Percentiles rank a stretch among this genome's conserved stretches.
Conservation (phyloP, 1,140 invertebrate species). For the Subanguina moxae region DNA sequence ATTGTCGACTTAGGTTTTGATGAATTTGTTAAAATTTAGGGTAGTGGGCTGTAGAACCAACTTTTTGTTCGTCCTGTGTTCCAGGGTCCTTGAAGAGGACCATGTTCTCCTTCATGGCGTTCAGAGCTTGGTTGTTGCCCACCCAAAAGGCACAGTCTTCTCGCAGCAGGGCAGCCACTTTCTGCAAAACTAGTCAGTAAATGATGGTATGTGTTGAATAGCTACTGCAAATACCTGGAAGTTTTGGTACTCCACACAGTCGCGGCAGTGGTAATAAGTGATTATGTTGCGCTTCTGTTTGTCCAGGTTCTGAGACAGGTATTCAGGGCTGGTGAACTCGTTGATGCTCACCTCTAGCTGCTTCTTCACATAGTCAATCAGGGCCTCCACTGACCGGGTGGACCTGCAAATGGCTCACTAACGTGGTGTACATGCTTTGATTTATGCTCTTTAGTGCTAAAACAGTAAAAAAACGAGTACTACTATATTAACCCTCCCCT, state of each 20-base stretch:
- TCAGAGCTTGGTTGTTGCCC: slow-evolving; percentile 37
- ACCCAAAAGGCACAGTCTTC: slow-evolving; percentile 57
- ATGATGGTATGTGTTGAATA: not conserved
- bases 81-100: slow-evolving; percentile 52
- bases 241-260: slow-evolving; percentile 53
- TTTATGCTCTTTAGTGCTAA: no score
- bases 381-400: slow-evolving; percentile 56
- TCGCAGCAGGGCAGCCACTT: slow-evolving; percentile 52
- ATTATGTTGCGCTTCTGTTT: slow-evolving; percentile 52
- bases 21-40: not conserved
- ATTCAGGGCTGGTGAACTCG: slow-evolving; percentile 45
- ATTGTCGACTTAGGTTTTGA: no score
- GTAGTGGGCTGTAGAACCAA: no score
- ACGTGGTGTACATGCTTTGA: no score
- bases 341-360: slow-evolving; percentile 54
- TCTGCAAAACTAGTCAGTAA: slow-evolving; percentile 39
- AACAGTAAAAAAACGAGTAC: no score
- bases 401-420: slow-evolving; percentile 30
- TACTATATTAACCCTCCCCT: no score
- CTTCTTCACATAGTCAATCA: slow-evolving; percentile 53
- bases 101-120: slow-evolving; percentile 43
- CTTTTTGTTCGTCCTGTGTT: slow-evolving; percentile 52
- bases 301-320: slow-evolving; percentile 44
- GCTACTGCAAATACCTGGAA: slow-evolving; percentile 41
- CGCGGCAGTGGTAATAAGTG: slow-evolving; percentile 49